Evolutionary conservation across 2,113 vertebrate genomes (phyloP), one percentile per base, ranked within the genome.

Genomic region (Bombycilla garrulus): DNA sequence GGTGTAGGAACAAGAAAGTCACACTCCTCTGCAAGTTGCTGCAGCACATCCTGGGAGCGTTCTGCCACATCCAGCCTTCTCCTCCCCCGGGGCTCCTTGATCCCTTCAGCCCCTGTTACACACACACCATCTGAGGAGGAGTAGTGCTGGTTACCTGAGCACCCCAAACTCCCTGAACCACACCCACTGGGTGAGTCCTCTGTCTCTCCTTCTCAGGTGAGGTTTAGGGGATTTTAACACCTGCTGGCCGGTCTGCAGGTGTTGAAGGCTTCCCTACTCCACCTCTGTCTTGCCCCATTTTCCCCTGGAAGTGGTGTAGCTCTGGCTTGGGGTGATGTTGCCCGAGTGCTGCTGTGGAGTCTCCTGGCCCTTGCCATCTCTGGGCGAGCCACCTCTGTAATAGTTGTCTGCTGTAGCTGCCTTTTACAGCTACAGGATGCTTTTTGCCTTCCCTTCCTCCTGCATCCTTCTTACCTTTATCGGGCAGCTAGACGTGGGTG

Each of bases 101-200:
- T 45, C 0, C 0, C 76, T 71, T 44, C 4, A 2, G 40, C 67
- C 54, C 16, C 2, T 29, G 2, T 54, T 8, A 10, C 19, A 50
- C 61, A 35, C 33, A 5, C 0, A 0, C 0, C 0, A 0, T 29
- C 20, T 42, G 42, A 45, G 54, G 45, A 89, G 22, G 12, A 45
- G 62, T 4, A 5, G 42, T 16, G 45, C 21, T 70, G 42, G 3
- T 48, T 57, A 45, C 20, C 58, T 1, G 8, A 8, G 50, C 83
- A 50, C 38, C n/a, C 56, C 44, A 25, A 6, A 19, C 45, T 79
- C 53, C 1, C 0, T 42, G n/a, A 80, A 33, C 36, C 19, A 29
- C 51, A 51, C 13, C 10, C 72, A 21, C 4, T 0, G 6, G 35
- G 19, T 56, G 80, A 25, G 48, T 76, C 67, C 10, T 10, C 47